Evolutionary conservation across 2,888 invertebrate species (phyloP).

Genomic region (Iselma pallidipennis): DNA sequence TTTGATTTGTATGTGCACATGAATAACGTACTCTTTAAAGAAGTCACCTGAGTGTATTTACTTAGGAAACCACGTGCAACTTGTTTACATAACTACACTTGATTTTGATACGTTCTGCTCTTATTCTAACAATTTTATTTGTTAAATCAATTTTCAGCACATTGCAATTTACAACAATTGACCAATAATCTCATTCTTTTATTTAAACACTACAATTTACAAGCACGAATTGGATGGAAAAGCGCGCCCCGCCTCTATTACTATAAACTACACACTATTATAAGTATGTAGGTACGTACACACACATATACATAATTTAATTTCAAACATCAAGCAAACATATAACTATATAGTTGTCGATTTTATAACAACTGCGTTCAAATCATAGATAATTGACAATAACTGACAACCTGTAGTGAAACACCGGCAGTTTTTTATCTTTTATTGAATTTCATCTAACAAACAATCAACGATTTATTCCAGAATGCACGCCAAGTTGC

Average conservation of each 20-base stretch:
- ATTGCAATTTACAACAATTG: background rate
- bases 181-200: too few species aligned
- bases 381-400: too few species aligned
- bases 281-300: too few species aligned
- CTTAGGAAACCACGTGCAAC: conserved; percentile 38
- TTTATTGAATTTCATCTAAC: too few species aligned
- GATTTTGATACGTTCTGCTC: conserved; percentile 45
- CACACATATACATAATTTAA: too few species aligned
- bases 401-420: background rate
- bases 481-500: background rate
- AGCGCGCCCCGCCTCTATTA: too few species aligned
- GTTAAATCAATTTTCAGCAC: background rate
- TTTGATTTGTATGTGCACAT: conserved; percentile 34
- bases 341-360: too few species aligned
- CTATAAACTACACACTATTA: too few species aligned
- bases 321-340: background rate
- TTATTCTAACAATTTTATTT: background rate
- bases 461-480: background rate
- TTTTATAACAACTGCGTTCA: too few species aligned
- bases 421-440: too few species aligned
- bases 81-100: conserved; percentile 42
- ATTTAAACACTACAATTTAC: too few species aligned
- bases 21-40: conserved; percentile 9
- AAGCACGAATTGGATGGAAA: too few species aligned
- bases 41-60: conserved; percentile 32